A percentile compares a stretch with the other conserved stretches of the same genome.
Conservation (phyloP, 2,888 invertebrate genomes). For the Tachina fera region DNA sequence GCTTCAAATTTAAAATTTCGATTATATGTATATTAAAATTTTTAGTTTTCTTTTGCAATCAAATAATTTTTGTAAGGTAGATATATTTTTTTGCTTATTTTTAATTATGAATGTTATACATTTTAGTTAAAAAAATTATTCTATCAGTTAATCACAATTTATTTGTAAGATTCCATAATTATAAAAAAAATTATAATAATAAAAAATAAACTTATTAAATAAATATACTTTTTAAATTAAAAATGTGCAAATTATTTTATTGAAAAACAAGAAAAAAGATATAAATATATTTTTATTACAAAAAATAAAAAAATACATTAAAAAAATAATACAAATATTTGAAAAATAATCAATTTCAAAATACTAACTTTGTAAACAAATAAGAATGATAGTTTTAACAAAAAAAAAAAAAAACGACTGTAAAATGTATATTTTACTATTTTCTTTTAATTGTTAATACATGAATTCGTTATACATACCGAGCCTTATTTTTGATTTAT, state of each 20-base stretch:
- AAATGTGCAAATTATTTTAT: slow-evolving; percentile 53
- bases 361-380: slow-evolving; percentile 17
- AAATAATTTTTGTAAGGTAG: not conserved
- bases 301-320: slow-evolving; percentile 34
- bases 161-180: slow-evolving; percentile 37
- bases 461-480: too few species aligned
- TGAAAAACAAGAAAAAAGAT: slow-evolving; percentile 49
- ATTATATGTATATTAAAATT: too few species aligned
- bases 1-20: too few species aligned
- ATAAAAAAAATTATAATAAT: not conserved
- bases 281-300: slow-evolving; percentile 67
- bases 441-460: slow-evolving; percentile 26
- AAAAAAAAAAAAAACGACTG: slow-evolving; percentile 32
- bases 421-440: slow-evolving; percentile 4
- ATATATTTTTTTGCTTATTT: not conserved
- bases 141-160: not conserved
- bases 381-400: slow-evolving; percentile 6
- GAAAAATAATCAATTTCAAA: slow-evolving; percentile 73
- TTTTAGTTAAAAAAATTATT: slow-evolving; percentile 2
- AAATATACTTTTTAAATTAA: slow-evolving; percentile 55
- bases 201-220: slow-evolving; percentile 22
- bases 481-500: too few species aligned
- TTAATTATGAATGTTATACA: slow-evolving; percentile 30
- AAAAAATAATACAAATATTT: slow-evolving; percentile 70
- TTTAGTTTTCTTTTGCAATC: not conserved